Evolutionary conservation across 2,113 vertebrate species (phyloP).

Genomic region (Amblyopsis rosae): DNA sequence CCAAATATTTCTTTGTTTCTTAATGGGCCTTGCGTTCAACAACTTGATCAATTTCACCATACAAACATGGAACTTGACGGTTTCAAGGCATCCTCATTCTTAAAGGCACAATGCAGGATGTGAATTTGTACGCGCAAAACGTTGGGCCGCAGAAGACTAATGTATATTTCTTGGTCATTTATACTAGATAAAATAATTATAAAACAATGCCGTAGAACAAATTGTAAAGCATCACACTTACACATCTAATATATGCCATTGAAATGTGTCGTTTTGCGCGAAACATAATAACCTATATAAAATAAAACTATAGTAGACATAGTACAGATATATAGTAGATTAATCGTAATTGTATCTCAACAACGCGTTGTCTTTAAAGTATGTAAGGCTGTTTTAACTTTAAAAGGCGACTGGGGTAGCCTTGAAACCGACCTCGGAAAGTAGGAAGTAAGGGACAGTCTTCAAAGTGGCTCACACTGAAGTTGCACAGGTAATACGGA

Average conservation of each 20-base stretch:
- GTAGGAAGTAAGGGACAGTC: constrained; percentile 63
- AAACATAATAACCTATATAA: no score
- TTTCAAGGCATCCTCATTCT: constrained; percentile 75
- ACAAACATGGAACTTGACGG: constrained; percentile 70
- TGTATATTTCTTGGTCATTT: neutral
- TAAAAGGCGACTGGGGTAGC: constrained; percentile 25
- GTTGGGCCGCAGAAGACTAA: neutral
- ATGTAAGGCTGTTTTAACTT: neutral
- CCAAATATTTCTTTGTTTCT: constrained; percentile 53
- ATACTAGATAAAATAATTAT: no score
- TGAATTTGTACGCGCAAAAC: neutral
- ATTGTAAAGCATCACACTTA: no score
- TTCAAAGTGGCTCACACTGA: constrained; percentile 48
- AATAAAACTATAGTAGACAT: neutral
- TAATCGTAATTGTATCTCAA: neutral
- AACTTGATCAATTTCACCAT: constrained; percentile 67
- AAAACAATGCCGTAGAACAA: no score
- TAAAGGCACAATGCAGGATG: constrained; percentile 72
- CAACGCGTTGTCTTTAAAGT: constrained; percentile 2
- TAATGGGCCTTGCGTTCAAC: constrained; percentile 56
- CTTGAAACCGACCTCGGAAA: constrained; percentile 66
- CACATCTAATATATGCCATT: no score
- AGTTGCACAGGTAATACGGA: neutral
- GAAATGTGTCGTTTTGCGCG: no score
- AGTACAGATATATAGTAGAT: neutral